phyloP scores from a whole-genome alignment of 2,888 invertebrate species.

The Sminthurides aquaticus region DNA sequence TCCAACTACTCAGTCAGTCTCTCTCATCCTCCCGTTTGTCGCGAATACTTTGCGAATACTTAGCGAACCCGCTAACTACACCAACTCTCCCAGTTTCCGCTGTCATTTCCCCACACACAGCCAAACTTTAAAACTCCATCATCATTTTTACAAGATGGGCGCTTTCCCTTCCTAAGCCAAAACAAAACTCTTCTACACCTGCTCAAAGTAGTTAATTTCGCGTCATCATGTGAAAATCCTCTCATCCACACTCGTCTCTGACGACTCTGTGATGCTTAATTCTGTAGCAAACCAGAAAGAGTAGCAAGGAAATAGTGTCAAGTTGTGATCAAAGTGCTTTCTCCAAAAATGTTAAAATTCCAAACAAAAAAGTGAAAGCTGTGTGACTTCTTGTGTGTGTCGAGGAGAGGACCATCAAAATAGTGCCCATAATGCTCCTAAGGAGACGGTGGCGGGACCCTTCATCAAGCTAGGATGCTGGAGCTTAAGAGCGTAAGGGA shows the following conservation, averaged over 20 bases:
- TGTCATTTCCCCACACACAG: background rate
- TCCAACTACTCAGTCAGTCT: background rate
- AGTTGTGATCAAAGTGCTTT: too few species aligned
- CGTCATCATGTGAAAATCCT: background rate
- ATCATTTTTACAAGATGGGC: background rate
- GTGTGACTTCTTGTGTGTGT: too few species aligned
- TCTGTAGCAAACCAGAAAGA: background rate
- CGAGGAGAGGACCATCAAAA: too few species aligned
- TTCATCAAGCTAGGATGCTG: background rate
- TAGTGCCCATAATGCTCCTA: too few species aligned
- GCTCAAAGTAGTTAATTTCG: background rate
- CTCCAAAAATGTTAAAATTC: too few species aligned
- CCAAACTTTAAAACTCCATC: background rate
- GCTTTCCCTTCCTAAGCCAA: too few species aligned
- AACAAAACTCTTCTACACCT: background rate
- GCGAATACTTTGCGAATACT: constrained; percentile 1
- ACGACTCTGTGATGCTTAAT: too few species aligned
- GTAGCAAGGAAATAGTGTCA: background rate
- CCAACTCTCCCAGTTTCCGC: constrained; percentile 1
- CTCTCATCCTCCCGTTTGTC: too few species aligned
- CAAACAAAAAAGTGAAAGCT: too few species aligned
- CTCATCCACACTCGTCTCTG: too few species aligned
- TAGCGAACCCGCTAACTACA: background rate
- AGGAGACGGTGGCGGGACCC: background rate
- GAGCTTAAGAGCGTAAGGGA: background rate